Base-by-base conservation (phyloP, 2,113 vertebrate species). In the Oenanthe oenanthe region DNA sequence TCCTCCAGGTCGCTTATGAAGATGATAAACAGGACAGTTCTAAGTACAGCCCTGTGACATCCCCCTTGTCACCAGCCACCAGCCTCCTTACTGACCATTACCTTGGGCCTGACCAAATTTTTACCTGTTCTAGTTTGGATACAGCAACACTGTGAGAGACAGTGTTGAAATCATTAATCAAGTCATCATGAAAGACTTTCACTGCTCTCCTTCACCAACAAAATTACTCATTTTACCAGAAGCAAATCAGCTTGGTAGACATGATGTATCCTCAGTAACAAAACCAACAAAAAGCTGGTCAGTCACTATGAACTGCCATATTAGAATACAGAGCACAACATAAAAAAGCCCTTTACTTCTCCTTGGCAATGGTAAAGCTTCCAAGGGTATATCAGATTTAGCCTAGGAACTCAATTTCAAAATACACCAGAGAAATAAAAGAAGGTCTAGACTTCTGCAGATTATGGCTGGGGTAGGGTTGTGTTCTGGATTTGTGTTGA, bases 371-470 rank as follows among this genome's bases (percentile, higher is more conserved):
- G 38, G 13, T 16, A 87, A 74, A 89, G 25, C 40, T 82, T 73
- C 32, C 58, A 76, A 38, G 7, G 9, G 26, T 38, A 5, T 14
- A 54, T 19, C 31, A 73, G 18, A 31, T 56, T 28, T 48, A 85
- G 28, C 6, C 54, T 68, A 36, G 19, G 36, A 62, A 83, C 9
- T 24, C 21, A 5, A 50, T 32, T 70, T 62, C 47, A 58, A 84
- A 28, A 63, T 43, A 77, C 0, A 3, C 0, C 1, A 56, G 17
- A 42, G 26, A 90, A 88, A 50, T 50, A 54, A 20, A 82, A 43
- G n/a, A 16, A 40, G 15, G 36, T 48, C 12, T 43, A 88, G 25
- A 66, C 53, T 67, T 31, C 13, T 22, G 13, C 70, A 68, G 62
- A 29, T 47, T 34, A 75, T 34, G n/a, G 62, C 25, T 75, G 21